Evolutionary conservation across 2,888 invertebrate species (phyloP).

Genomic region (Philaethria dido): DNA sequence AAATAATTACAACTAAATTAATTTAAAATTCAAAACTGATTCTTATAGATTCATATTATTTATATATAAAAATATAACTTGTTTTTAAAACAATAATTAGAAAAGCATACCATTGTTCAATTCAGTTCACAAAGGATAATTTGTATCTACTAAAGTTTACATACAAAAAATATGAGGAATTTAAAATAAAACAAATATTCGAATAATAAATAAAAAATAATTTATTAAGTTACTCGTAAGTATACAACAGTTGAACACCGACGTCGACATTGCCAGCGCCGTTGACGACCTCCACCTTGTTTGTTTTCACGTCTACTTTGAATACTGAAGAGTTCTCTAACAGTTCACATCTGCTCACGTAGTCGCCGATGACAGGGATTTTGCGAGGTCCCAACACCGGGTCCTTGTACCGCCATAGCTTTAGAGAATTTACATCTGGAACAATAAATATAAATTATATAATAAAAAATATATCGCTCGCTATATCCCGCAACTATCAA

Average conservation of each 20-base stretch:
- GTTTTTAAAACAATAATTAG: too few relatives aligned
- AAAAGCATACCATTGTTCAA: too few relatives aligned
- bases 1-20: too few relatives aligned
- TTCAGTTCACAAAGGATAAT: background rate
- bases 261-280: constrained; percentile 75
- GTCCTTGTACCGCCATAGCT: constrained; percentile 91
- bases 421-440: constrained; percentile 85
- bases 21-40: too few relatives aligned
- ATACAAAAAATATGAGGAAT: background rate
- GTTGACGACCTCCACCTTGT: constrained; percentile 69
- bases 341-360: constrained; percentile 84
- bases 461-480: too few relatives aligned
- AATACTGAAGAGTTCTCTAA: constrained; percentile 79
- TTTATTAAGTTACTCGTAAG: constrained; percentile 59
- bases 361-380: constrained; percentile 88
- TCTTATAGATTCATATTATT: too few relatives aligned
- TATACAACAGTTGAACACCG: constrained; percentile 82
- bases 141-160: background rate
- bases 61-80: too few relatives aligned
- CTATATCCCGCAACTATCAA: too few relatives aligned
- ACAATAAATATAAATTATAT: constrained; percentile 44
- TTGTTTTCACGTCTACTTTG: constrained; percentile 73
- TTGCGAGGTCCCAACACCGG: constrained; percentile 89
- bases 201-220: constrained; percentile 48
- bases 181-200: constrained; percentile 47